These are phyloP conservation scores for Platorchestia sp. DNA, from an alignment of 1,140 invertebrate genomes.

Conservation along the genomic window DNA sequence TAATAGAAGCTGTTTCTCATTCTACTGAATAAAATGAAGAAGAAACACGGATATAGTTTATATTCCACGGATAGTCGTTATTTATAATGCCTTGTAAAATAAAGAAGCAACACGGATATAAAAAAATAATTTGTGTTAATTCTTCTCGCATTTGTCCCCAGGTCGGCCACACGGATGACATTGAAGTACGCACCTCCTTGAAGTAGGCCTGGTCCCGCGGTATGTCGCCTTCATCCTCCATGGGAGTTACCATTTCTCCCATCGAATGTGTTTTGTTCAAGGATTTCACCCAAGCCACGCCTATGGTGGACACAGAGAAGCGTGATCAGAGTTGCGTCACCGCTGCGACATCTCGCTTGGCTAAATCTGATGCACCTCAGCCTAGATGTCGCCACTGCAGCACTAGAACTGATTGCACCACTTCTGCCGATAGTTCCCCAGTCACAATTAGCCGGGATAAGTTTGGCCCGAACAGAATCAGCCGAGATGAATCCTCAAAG, in stretches of 20 bases:
- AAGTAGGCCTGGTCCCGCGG: not conserved
- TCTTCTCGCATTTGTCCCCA: not conserved
- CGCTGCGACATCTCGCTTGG: not conserved
- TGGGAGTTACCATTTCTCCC: not conserved
- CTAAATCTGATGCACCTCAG: not conserved
- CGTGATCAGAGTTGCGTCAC: not conserved
- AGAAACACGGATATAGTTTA: no score
- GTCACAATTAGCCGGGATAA: not conserved
- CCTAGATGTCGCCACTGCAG: not conserved
- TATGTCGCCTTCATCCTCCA: not conserved
- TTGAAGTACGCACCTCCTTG: not conserved
- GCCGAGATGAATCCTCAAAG: no score
- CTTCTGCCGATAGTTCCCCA: not conserved
- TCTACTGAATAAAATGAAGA: no score
- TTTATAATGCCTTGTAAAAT: no score
- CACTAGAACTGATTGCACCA: not conserved
- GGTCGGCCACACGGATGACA: not conserved
- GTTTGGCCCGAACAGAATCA: not conserved
- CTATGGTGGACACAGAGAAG: not conserved
- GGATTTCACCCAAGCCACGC: no score
- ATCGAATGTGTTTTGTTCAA: not conserved
- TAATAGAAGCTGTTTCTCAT: no score
- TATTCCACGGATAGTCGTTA: no score
- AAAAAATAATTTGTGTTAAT: not conserved
- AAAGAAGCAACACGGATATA: no score